These are phyloP conservation scores for Prionailurus bengalensis DNA, from an alignment of 2,113 vertebrate genomes.

Conservation along the genomic window DNA sequence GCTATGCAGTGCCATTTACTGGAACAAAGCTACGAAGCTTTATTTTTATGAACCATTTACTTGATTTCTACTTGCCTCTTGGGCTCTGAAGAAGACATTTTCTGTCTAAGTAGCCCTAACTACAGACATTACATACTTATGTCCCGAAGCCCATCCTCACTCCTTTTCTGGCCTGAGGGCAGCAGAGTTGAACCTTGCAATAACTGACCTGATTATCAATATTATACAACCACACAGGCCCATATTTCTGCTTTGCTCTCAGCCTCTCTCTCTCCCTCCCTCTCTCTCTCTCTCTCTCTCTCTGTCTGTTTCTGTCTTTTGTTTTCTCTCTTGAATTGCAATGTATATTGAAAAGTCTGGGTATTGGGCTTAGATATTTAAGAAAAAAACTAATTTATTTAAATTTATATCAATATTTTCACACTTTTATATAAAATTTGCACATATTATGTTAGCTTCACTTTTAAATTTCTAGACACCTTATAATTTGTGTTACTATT, in stretches of 20 bases:
- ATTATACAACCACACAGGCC: background rate
- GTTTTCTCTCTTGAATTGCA: background rate
- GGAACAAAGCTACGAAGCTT: background rate
- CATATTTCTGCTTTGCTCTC: background rate
- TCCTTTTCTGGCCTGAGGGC: background rate
- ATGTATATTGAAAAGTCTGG: background rate
- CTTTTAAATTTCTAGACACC: background rate
- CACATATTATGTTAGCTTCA: background rate
- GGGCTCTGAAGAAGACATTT: conserved; percentile 57
- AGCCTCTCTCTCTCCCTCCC: background rate
- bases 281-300: background rate
- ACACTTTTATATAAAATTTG: background rate
- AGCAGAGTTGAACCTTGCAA: background rate
- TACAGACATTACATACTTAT: conserved; percentile 31
- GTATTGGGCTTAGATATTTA: background rate
- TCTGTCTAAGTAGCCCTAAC: conserved; percentile 55
- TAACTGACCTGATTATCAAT: background rate
- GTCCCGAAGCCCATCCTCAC: conserved; percentile 60
- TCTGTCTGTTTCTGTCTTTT: background rate
- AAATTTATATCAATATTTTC: background rate
- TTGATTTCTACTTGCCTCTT: conserved; percentile 68
- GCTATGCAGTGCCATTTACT: conserved; percentile 33
- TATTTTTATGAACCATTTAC: conserved; percentile 74
- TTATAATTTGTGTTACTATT: background rate
- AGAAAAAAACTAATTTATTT: background rate